phyloP scores from a whole-genome alignment of 2,888 invertebrate genomes.

The Cantharis lateralis region DNA sequence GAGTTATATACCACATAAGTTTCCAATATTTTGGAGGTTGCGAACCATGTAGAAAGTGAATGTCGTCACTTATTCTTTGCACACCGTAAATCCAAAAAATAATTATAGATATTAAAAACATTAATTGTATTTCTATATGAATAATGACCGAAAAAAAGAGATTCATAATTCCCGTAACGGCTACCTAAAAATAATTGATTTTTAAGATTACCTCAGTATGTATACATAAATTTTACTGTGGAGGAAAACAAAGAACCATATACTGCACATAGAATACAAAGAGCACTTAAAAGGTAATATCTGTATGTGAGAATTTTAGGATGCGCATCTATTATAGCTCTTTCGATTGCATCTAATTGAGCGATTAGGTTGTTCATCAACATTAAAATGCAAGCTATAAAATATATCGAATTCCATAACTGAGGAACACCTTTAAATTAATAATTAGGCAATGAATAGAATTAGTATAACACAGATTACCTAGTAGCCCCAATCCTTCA shows the following conservation, averaged over 20 bases:
- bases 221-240: slow-evolving; percentile 15
- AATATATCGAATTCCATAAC: slow-evolving; percentile 25
- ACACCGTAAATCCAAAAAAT: slow-evolving; percentile 38
- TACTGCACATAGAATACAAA: slow-evolving; percentile 7
- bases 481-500: slow-evolving; percentile 21
- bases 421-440: slow-evolving; percentile 19
- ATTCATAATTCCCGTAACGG: background rate
- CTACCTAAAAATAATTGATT: background rate
- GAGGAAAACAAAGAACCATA: slow-evolving; percentile 9
- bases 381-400: slow-evolving; percentile 15
- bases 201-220: background rate
- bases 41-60: slow-evolving; percentile 37
- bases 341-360: slow-evolving; percentile 14
- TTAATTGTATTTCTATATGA: slow-evolving; percentile 10
- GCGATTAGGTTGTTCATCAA: slow-evolving; percentile 15
- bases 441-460: background rate
- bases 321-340: slow-evolving; percentile 18
- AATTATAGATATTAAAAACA: slow-evolving; percentile 21
- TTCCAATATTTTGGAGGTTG: slow-evolving; percentile 38
- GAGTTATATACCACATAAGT: slow-evolving; percentile 35
- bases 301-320: slow-evolving; percentile 9
- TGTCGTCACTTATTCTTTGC: slow-evolving; percentile 37
- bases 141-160: background rate
- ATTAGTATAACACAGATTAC: slow-evolving; percentile 7
- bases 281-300: slow-evolving; percentile 15